Evolutionary conservation across 2,888 invertebrate species (phyloP), one percentile per base, ranked within the genome.

Genomic region (Zootermopsis nevadensis): DNA sequence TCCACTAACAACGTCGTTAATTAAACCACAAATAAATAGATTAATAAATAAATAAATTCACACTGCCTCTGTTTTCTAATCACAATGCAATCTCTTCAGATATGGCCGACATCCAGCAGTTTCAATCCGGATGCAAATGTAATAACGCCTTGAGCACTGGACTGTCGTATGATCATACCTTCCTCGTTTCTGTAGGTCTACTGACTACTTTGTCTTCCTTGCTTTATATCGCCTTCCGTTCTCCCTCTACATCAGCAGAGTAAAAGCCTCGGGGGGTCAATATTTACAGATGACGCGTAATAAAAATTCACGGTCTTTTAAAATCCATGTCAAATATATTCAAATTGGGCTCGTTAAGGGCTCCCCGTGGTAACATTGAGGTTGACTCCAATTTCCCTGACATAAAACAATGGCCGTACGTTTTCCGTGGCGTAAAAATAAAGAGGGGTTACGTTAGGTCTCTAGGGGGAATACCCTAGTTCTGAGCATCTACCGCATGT

Each of bases 251-350:
- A 33, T 27, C 66, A 60, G 80, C 69, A 48, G 33, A 81, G 69
- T 77, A 85, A 83, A 85, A 86, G 86, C 86, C 87, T 86, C 86
- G 81, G 83, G 86, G 86, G 86, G 87, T 87, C 88, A 87, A 89
- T 90, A 91, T 91, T 91, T 91, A 91, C 91, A 91, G 90, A 91
- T 90, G 90, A 83, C 84, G 84, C 83, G 81, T 84, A 82, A 85
- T 84, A 85, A 85, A 85, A 84, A 84, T 85, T 85, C 85, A 82
- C 84, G 81, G 31, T 77, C 79, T 72, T 81, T 77, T 83, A 90
- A 91, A 91, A 91, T 91, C 90, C 90, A 90, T 90, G 90, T 90
- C 89, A 89, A 89, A 91, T 90, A 91, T 91, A 91, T 91, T 91
- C 90, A 91, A 90, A 91, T 90, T 89, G 90, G 90, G 89, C 89